These are phyloP conservation scores for Lepidonotus clava DNA, from an alignment of 2,888 invertebrate genomes.

Conservation along the genomic window DNA sequence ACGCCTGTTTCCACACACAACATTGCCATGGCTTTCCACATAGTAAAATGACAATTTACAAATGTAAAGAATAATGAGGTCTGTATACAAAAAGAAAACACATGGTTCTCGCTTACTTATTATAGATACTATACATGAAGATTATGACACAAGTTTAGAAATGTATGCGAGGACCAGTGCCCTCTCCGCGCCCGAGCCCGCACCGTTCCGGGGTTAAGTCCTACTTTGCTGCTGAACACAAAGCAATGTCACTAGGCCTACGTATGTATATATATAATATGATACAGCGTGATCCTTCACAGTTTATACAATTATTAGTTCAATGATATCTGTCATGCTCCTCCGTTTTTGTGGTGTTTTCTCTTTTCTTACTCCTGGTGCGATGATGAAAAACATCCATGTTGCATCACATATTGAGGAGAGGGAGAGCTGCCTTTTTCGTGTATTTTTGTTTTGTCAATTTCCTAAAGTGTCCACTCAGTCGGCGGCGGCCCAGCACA, in stretches of 20 bases:
- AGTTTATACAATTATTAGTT: constrained; percentile 35
- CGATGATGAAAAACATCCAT: constrained; percentile 39
- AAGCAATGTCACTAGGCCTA: constrained; percentile 48
- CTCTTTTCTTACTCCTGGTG: constrained; percentile 25
- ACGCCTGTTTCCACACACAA: constrained; percentile 10
- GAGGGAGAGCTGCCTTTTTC: constrained; percentile 49
- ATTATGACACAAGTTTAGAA: constrained; percentile 32
- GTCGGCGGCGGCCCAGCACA: background rate
- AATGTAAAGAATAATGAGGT: constrained; percentile 52
- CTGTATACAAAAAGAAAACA: constrained; percentile 50
- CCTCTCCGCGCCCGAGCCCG: background rate
- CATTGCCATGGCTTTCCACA: constrained; percentile 43
- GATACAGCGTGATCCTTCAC: constrained; percentile 43
- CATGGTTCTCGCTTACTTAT: constrained; percentile 29
- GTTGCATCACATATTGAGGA: constrained; percentile 50
- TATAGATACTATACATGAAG: constrained; percentile 51
- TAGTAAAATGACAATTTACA: constrained; percentile 49
- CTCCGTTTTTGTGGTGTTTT: constrained; percentile 11
- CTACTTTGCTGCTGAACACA: constrained; percentile 50
- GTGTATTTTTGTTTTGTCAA: constrained; percentile 25
- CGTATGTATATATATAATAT: constrained; percentile 51
- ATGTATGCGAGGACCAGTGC: background rate
- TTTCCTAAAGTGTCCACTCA: constrained; percentile 46
- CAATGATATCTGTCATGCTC: constrained; percentile 33
- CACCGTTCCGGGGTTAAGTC: constrained; percentile 13